phyloP scores from a whole-genome alignment of 1,140 invertebrate genomes.

The Aleiodes sp. region DNA sequence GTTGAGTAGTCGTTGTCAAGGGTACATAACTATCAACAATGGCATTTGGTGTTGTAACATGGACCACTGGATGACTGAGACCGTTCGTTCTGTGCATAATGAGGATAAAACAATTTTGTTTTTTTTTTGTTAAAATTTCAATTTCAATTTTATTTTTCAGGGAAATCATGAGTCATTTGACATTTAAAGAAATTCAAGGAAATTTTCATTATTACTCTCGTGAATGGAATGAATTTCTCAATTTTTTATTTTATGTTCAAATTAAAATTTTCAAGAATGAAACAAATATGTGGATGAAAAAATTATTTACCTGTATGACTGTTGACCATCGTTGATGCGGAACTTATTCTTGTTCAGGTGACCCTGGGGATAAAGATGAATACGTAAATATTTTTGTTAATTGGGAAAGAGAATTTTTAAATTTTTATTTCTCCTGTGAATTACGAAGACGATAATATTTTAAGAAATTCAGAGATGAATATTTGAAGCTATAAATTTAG shows the following conservation, averaged over 20 bases:
- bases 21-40: conserved; percentile 58
- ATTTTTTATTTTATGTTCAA: neutral
- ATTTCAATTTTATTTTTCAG: too few relatives aligned
- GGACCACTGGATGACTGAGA: conserved; percentile 55
- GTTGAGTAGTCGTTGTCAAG: conserved; percentile 25
- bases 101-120: conserved; percentile 2
- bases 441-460: too few relatives aligned
- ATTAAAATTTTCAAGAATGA: neutral
- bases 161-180: too few relatives aligned
- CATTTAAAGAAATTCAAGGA: too few relatives aligned
- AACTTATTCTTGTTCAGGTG: conserved; percentile 61
- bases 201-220: too few relatives aligned
- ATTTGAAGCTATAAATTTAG: too few relatives aligned
- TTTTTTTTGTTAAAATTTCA: neutral
- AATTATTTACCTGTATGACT: conserved; percentile 52
- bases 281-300: neutral
- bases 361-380: conserved; percentile 39
- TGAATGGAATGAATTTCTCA: neutral
- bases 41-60: conserved; percentile 60
- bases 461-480: too few relatives aligned
- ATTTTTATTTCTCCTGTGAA: too few relatives aligned
- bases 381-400: neutral
- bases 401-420: neutral
- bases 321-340: conserved; percentile 55
- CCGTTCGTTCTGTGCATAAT: conserved; percentile 50